phyloP scores from a whole-genome alignment of 2,888 invertebrate species.

The Glaucopsyche alexis region DNA sequence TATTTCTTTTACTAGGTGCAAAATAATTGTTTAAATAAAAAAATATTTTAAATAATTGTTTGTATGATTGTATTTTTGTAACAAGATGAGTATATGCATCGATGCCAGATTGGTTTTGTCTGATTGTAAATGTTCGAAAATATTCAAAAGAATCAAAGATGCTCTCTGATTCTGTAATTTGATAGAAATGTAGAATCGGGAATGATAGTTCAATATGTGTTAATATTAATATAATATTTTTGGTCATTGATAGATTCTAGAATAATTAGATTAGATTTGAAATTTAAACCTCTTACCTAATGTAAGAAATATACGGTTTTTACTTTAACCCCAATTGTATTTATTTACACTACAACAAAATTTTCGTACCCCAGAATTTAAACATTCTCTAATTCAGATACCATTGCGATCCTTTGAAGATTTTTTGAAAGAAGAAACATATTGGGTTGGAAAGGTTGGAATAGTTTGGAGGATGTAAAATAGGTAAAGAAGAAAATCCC shows the following conservation, averaged over 20 bases:
- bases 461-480: no score
- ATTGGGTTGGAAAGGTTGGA: no score
- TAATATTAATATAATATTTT: background rate
- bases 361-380: background rate
- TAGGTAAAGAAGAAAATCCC: no score
- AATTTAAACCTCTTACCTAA: slow-evolving; percentile 4
- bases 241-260: background rate
- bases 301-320: slow-evolving; percentile 6
- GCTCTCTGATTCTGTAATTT: slow-evolving; percentile 10
- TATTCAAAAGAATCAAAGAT: background rate
- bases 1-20: background rate
- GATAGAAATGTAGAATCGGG: background rate
- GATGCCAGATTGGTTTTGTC: background rate
- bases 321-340: background rate
- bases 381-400: background rate
- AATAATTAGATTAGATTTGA: background rate
- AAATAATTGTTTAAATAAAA: no score
- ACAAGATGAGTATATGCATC: background rate
- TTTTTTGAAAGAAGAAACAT: no score
- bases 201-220: background rate
- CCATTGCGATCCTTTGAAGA: no score
- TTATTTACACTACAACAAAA: background rate
- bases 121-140: slow-evolving; percentile 1
- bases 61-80: background rate
- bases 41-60: no score